Evolutionary conservation across 2,113 vertebrate genomes (phyloP).

Genomic region (Azemiops feae): DNA sequence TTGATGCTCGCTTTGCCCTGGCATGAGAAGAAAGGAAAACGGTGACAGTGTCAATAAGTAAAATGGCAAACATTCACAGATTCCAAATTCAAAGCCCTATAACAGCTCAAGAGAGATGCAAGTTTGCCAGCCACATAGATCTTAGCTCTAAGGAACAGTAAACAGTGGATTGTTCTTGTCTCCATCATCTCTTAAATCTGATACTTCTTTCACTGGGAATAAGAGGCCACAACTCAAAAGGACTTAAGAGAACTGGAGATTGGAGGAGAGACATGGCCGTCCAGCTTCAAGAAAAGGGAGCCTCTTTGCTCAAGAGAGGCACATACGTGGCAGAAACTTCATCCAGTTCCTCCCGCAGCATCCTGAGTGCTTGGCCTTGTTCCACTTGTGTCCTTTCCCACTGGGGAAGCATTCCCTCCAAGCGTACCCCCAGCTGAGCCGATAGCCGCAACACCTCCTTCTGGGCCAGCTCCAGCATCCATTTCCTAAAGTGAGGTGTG

Average conservation of each 20-base stretch:
- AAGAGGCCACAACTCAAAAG: neutral
- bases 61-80: neutral
- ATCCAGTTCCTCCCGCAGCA: neutral
- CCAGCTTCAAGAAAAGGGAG: neutral
- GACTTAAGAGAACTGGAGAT: neutral
- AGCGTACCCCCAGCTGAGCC: neutral
- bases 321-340: slow-evolving; percentile 10
- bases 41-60: neutral
- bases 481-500: neutral
- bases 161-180: neutral
- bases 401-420: neutral
- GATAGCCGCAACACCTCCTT: neutral
- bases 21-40: neutral
- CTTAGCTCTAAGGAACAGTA: neutral
- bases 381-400: neutral
- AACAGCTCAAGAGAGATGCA: neutral
- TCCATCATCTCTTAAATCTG: neutral
- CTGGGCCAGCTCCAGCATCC: neutral
- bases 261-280: neutral
- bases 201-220: neutral
- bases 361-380: neutral
- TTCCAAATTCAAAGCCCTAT: neutral
- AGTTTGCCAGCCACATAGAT: neutral
- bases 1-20: slow-evolving; percentile 58
- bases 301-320: neutral